A percentile compares a stretch with the other conserved stretches of the same genome.
Conservation (phyloP, 2,797 vertebrate genomes). For the Channallabes apus region DNA sequence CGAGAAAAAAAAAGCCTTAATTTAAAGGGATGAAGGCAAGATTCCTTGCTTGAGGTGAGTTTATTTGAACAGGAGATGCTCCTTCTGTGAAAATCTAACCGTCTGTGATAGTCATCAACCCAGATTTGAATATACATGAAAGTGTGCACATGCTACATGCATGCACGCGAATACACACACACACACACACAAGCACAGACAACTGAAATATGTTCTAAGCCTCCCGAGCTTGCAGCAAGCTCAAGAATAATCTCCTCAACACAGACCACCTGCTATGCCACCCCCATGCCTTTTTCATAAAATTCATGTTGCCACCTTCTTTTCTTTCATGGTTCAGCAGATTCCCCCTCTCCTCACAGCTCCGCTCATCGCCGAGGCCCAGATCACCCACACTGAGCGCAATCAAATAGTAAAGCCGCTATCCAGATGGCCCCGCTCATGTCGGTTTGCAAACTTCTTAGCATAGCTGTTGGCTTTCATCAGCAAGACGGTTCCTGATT, state of each 20-base stretch:
- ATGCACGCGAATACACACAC: conserved; percentile 5
- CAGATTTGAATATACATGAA: conserved; percentile 27
- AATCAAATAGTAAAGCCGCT: conserved; percentile 48
- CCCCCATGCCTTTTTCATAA: conserved; percentile 60
- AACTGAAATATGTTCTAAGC: conserved; percentile 38
- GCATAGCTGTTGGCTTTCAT: conserved; percentile 66
- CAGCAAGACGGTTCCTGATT: conserved; percentile 67
- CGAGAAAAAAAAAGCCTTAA: conserved; percentile 6
- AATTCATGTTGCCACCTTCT: conserved; percentile 66
- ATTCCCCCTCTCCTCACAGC: conserved; percentile 57
- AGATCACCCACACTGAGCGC: conserved; percentile 57
- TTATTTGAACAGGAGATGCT: conserved; percentile 11
- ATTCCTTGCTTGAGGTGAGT: conserved; percentile 8
- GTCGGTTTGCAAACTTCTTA: conserved; percentile 66
- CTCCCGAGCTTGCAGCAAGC: conserved; percentile 43
- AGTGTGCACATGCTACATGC: not conserved
- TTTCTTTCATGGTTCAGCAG: conserved; percentile 64
- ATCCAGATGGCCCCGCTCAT: conserved; percentile 65
- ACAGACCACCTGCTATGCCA: conserved; percentile 53
- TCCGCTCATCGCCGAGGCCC: conserved; percentile 64
- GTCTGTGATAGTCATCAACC: conserved; percentile 22
- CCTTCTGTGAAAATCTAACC: conserved; percentile 15
- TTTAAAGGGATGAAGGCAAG: not conserved
- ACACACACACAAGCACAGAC: not conserved
- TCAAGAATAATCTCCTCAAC: conserved; percentile 49